Percentiles rank a stretch among this genome's conserved stretches.
Conservation (phyloP, 2,797 vertebrate genomes). For the Neopelma chrysocephalum region DNA sequence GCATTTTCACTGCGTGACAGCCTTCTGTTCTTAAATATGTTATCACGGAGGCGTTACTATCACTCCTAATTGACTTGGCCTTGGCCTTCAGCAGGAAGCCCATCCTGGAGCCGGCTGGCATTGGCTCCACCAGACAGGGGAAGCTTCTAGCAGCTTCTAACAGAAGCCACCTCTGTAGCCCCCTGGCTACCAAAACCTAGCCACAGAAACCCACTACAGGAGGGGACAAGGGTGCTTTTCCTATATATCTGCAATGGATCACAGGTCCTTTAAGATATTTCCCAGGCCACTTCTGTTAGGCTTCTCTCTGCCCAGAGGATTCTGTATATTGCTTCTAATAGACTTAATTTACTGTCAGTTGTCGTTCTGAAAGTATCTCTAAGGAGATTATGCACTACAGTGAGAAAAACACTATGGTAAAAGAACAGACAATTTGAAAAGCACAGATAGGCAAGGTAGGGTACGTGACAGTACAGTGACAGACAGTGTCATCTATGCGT, state of each 20-base stretch:
- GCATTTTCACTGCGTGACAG: too few relatives aligned
- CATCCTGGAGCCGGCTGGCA: too few relatives aligned
- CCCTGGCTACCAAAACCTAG: too few relatives aligned
- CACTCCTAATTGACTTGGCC: too few relatives aligned
- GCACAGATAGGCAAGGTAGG: too few relatives aligned
- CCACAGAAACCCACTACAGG: too few relatives aligned
- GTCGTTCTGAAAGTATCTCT: neutral
- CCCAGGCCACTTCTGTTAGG: neutral
- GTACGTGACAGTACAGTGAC: fast-evolving
- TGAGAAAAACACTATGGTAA: neutral
- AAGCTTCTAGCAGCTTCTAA: too few relatives aligned
- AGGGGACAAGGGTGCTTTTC: neutral
- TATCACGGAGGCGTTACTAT: too few relatives aligned
- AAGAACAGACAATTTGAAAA: neutral
- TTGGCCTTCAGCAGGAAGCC: too few relatives aligned
- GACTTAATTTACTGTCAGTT: neutral
- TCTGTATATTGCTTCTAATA: neutral
- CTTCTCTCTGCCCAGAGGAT: neutral
- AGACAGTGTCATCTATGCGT: neutral
- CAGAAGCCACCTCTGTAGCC: too few relatives aligned
- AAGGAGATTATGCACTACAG: neutral
- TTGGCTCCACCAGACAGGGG: too few relatives aligned
- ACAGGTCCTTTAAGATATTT: neutral
- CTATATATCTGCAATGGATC: neutral
- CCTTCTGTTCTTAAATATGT: too few relatives aligned